Evolutionary conservation across 35 echinoderm and acorn worm genomes (phyloP), one percentile per base, ranked within the genome.

Genomic region (Strongylocentrotus purpuratus): DNA sequence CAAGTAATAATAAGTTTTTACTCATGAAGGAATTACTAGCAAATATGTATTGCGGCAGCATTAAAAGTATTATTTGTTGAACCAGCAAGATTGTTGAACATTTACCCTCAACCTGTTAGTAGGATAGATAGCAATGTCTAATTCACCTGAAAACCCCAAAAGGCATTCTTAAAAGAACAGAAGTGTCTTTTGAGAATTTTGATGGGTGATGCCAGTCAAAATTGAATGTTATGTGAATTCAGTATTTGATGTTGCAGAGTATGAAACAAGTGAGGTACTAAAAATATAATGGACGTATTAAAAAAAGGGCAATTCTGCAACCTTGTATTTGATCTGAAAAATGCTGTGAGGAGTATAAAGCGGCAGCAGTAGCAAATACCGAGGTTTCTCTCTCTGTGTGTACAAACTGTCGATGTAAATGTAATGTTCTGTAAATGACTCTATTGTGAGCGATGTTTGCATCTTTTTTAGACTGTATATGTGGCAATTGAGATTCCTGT

Each of bases 381-480:
- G 50, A 78, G 65, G 65, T 78, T n/a, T 78, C 65, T 78, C 61
- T 70, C 65, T n/a, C 28, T 78, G 28, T 78, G 20, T 78, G 25
- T 78, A 78, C 35, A 55, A 55, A 55, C 50, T 55, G 50, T 55
- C n/a, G 65, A 78, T 78, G 65, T 78, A 78, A 14, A 59, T 78
- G 65, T 78, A 7, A 78, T 78, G 65, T 78, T 78, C 65, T 78
- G 65, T 78, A 78, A 59, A 78, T 78, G 65, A 78, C 65, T 78
- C 65, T 4, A 6, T 33, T 10, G 87, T 89, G 87, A 89, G 45
- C 87, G 5, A 89, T 89, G 87, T 89, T 46, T 41, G 33, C 87
- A 46, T 45, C 45, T 46, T 89, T 86, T 89, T 89, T 89, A 89
- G 87, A 89, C 32, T 89, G 87, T 89, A 89, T 89, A 89, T 89